These are phyloP conservation scores for Anthopleura xanthogrammica DNA, from an alignment of 92 coral and sea anemone species.

Conservation along the genomic window DNA sequence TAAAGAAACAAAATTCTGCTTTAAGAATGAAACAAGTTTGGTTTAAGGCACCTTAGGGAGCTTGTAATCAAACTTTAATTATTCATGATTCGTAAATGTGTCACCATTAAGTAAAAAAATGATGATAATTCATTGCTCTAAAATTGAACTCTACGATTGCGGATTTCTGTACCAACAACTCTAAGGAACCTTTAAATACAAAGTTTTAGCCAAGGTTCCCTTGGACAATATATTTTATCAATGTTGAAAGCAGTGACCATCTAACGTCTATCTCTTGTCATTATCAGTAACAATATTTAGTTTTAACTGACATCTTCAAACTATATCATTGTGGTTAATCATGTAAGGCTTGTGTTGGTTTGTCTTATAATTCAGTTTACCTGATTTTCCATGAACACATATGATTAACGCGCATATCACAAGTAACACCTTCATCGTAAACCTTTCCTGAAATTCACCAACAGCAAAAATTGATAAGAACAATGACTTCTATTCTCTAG, in stretches of 20 bases:
- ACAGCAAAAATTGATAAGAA: not conserved
- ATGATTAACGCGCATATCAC: slow-evolving; percentile 27
- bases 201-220: not conserved
- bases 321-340: not conserved
- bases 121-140: too few relatives aligned
- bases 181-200: not conserved
- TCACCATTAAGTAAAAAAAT: not conserved
- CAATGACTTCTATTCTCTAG: not conserved
- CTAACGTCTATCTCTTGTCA: not conserved
- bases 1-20: not conserved
- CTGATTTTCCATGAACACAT: slow-evolving; percentile 31
- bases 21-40: not conserved
- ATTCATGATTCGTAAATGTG: not conserved
- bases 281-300: not conserved
- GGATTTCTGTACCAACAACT: too few relatives aligned
- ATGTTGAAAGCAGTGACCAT: not conserved
- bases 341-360: not conserved
- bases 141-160: too few relatives aligned
- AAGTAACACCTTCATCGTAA: slow-evolving; percentile 12
- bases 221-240: not conserved
- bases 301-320: not conserved
- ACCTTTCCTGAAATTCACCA: slow-evolving; percentile 5
- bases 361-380: slow-evolving; percentile 5
- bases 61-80: not conserved
- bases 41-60: not conserved